Evolutionary conservation across 2,797 vertebrate species (phyloP).

Genomic region (Catamblyrhynchus diadema): DNA sequence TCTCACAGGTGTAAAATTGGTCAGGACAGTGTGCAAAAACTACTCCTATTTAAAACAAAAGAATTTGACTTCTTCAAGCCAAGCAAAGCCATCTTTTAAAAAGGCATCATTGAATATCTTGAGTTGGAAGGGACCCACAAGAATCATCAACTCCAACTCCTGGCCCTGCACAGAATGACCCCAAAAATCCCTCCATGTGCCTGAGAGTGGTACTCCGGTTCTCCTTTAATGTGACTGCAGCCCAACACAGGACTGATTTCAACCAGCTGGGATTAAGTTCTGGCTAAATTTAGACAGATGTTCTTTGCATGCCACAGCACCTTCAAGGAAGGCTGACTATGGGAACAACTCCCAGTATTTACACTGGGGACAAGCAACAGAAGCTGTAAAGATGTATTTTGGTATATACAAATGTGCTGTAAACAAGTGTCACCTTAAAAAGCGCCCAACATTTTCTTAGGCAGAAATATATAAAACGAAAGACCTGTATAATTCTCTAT

Average conservation of each 20-base stretch:
- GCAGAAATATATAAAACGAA: neutral
- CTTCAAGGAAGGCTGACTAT: neutral
- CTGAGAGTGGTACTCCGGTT: neutral
- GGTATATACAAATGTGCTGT: neutral
- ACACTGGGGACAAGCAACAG: neutral
- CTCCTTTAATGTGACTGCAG: neutral
- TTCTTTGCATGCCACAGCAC: neutral
- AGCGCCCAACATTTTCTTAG: neutral
- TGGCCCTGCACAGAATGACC: neutral
- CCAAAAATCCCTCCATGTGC: neutral
- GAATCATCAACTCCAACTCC: neutral
- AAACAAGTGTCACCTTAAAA: neutral
- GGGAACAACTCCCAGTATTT: neutral
- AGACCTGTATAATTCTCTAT: neutral
- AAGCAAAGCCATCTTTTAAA: neutral
- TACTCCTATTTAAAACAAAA: neutral
- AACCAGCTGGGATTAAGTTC: neutral
- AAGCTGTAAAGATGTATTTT: neutral
- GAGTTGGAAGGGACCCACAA: neutral
- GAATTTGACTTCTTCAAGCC: neutral
- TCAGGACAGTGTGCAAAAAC: neutral
- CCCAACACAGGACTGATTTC: neutral
- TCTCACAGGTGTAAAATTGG: slow-evolving; percentile 49
- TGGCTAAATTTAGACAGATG: neutral
- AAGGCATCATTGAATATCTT: neutral